phyloP scores from a whole-genome alignment of 2,113 vertebrate genomes.

The Corythornis cristatus region DNA sequence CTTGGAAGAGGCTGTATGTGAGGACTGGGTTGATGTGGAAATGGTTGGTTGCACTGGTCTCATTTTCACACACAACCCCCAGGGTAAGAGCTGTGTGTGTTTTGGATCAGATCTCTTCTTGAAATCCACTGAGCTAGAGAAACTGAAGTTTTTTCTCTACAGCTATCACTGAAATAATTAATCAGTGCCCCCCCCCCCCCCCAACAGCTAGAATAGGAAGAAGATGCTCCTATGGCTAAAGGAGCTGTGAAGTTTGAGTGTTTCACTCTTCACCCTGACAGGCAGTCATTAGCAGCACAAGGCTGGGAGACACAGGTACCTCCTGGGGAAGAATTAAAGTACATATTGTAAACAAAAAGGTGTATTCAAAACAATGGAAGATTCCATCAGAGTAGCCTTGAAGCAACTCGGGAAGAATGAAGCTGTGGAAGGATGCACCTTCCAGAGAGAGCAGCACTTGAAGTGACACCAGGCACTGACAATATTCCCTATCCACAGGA shows the following conservation, averaged over 20 bases:
- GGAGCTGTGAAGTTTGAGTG: not conserved
- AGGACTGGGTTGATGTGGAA: not conserved
- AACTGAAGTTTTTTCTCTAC: not conserved
- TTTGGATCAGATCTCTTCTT: not conserved
- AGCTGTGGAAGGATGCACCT: not conserved
- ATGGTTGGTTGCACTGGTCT: not conserved
- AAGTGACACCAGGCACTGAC: fast-evolving
- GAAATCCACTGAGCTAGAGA: not conserved
- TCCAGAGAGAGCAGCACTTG: not conserved
- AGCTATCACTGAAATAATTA: not conserved
- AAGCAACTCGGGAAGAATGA: not conserved
- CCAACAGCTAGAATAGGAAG: not conserved
- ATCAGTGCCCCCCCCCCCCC: not conserved
- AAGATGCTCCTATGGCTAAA: not conserved
- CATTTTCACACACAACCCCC: not conserved
- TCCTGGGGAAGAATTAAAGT: not conserved
- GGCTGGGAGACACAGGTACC: not conserved
- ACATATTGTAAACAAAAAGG: not conserved
- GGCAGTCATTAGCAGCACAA: not conserved
- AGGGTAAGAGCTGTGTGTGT: not conserved
- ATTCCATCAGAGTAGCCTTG: not conserved
- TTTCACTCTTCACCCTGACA: constrained; percentile 1
- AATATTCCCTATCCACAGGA: fast-evolving
- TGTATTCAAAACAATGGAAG: not conserved
- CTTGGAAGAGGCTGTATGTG: not conserved